A percentile compares a stretch with the other conserved stretches of the same genome.
phyloP scores from a whole-genome alignment of 2,797 vertebrate species.

The Enteromius argenteus region DNA sequence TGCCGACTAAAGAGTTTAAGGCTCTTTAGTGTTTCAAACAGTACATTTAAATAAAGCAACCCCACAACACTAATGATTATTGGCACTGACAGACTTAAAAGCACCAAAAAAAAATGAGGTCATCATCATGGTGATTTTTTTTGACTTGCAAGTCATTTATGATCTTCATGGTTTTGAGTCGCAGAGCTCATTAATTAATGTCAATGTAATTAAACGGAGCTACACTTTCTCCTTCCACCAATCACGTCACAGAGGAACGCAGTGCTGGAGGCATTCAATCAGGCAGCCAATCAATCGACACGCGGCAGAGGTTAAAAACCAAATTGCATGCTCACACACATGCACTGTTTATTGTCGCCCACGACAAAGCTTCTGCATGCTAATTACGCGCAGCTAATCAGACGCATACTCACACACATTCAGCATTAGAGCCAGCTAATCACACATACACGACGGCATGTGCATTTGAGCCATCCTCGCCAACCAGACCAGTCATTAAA shows the following conservation, averaged over 20 bases:
- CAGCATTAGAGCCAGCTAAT: not conserved
- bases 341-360: constrained; percentile 17
- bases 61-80: not conserved
- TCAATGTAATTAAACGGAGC: constrained; percentile 38
- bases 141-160: constrained; percentile 31
- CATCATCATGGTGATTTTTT: constrained; percentile 3
- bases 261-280: constrained; percentile 37
- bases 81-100: constrained; percentile 5
- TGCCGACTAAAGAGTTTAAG: not conserved
- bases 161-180: constrained; percentile 43
- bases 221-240: constrained; percentile 22
- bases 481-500: constrained; percentile 44
- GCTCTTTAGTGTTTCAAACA: not conserved
- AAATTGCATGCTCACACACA: constrained; percentile 11
- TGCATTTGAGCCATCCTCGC: constrained; percentile 30
- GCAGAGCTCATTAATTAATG: constrained; percentile 50
- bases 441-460: not conserved
- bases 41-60: constrained; percentile 2
- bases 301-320: constrained; percentile 13
- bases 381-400: constrained; percentile 39
- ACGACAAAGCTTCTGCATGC: constrained; percentile 22
- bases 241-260: constrained; percentile 16
- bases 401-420: not conserved
- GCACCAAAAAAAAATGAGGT: not conserved
- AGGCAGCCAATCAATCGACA: constrained; percentile 36